phyloP scores from a whole-genome alignment of 2,113 vertebrate species.

The Ardeotis arabs region DNA sequence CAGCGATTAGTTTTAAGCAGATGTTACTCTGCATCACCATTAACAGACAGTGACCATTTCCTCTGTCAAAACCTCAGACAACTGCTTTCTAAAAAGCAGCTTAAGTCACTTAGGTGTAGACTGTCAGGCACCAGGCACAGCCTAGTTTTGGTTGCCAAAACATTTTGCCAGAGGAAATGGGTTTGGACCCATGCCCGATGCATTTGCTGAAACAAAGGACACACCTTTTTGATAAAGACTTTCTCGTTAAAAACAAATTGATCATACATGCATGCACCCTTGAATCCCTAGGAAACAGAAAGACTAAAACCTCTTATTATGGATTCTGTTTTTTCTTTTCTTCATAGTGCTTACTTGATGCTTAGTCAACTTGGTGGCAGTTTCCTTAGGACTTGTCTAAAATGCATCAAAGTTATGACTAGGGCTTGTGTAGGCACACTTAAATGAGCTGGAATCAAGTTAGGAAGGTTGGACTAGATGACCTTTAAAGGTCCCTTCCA shows the following conservation, averaged over 20 bases:
- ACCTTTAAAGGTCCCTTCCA: no score
- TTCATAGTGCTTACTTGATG: not conserved
- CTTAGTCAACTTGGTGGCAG: not conserved
- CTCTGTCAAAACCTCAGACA: not conserved
- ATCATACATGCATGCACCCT: not conserved
- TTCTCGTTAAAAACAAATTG: conserved; percentile 17
- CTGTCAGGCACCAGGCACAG: conserved; percentile 20
- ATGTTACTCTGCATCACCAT: not conserved
- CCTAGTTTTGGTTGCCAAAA: conserved; percentile 23
- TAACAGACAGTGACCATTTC: not conserved
- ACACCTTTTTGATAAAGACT: conserved; percentile 38
- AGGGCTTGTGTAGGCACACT: not conserved
- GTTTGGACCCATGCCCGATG: not conserved
- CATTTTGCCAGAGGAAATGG: conserved; percentile 9
- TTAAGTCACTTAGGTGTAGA: not conserved
- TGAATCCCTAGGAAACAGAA: not conserved
- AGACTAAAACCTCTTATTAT: not conserved
- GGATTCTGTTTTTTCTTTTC: not conserved
- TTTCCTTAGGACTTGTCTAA: not conserved
- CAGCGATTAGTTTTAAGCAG: not conserved
- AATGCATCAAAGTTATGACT: not conserved
- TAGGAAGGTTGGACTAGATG: not conserved
- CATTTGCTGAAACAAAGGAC: not conserved
- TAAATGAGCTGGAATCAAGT: not conserved
- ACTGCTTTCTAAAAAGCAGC: not conserved